Evolutionary conservation across 1,140 invertebrate genomes (phyloP).

Genomic region (Tetragnatha versicolor): DNA sequence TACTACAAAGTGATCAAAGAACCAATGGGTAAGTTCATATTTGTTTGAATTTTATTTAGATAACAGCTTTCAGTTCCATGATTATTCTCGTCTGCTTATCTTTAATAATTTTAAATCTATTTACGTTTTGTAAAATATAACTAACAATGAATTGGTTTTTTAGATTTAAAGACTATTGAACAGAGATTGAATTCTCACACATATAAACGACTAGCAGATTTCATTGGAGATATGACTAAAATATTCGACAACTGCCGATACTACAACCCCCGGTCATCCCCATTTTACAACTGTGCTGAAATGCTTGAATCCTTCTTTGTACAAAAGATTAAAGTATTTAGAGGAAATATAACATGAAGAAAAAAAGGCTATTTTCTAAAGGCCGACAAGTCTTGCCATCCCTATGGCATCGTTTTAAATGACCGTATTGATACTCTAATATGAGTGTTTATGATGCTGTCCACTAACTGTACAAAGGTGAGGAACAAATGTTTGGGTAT

Average conservation of each 20-base stretch:
- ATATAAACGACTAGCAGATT: conserved; percentile 90
- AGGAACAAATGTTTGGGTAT: conserved; percentile 1
- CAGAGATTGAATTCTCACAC: conserved; percentile 81
- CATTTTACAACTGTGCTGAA: conserved; percentile 94
- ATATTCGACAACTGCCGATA: conserved; percentile 98
- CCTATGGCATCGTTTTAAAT: too few species aligned
- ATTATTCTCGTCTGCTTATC: too few species aligned
- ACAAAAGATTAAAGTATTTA: conserved; percentile 67
- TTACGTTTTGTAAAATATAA: too few species aligned
- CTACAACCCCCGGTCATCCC: conserved; percentile 93
- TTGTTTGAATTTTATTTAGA: neutral
- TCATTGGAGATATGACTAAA: conserved; percentile 96
- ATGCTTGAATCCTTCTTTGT: conserved; percentile 95
- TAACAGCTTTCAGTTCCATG: too few species aligned
- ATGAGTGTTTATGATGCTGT: neutral
- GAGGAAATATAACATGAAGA: conserved; percentile 60
- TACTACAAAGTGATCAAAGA: conserved; percentile 98
- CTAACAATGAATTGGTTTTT: conserved; percentile 65
- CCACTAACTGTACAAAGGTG: neutral
- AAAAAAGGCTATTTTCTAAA: neutral
- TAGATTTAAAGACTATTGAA: conserved; percentile 94
- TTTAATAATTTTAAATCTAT: too few species aligned
- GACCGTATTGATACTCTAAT: too few species aligned
- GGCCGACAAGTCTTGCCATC: neutral
- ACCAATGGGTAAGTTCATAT: conserved; percentile 85